A percentile compares a stretch with the other conserved stretches of the same genome.
These are phyloP conservation scores for Oryzias curvinotus DNA, from an alignment of 2,113 vertebrate species.

Conservation along the genomic window DNA sequence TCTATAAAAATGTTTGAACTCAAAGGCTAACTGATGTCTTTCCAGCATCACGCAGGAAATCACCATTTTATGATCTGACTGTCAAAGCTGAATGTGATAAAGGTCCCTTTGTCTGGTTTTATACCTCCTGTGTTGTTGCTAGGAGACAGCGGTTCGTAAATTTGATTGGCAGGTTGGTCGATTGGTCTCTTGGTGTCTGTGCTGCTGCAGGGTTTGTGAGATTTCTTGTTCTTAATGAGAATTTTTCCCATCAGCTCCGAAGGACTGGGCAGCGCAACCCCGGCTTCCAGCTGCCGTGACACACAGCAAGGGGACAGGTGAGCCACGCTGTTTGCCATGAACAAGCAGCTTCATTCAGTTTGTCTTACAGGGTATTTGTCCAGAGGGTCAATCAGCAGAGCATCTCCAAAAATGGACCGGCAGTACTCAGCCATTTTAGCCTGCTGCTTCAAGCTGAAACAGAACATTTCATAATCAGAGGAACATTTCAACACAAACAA, in stretches of 20 bases:
- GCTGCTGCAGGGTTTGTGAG: slow-evolving; percentile 89
- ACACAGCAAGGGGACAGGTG: not conserved
- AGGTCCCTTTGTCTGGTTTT: slow-evolving; percentile 41
- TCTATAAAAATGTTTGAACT: not conserved
- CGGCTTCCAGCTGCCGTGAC: slow-evolving; percentile 85
- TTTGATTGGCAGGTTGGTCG: slow-evolving; percentile 91
- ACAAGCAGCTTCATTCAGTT: not conserved
- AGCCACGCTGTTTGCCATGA: rapidly evolving
- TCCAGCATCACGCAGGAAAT: not conserved
- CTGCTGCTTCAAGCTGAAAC: slow-evolving; percentile 91
- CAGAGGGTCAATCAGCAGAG: slow-evolving; percentile 89
- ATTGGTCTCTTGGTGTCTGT: slow-evolving; percentile 89
- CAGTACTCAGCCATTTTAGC: slow-evolving; percentile 99
- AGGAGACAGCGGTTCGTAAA: slow-evolving; percentile 89
- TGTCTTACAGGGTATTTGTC: slow-evolving; percentile 92
- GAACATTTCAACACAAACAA: not conserved
- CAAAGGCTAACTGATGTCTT: slow-evolving; percentile 5
- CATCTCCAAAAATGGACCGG: slow-evolving; percentile 94
- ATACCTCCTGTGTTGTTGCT: slow-evolving; percentile 85
- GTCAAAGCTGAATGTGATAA: slow-evolving; percentile 17
- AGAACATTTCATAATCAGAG: not conserved
- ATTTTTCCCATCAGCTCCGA: slow-evolving; percentile 97
- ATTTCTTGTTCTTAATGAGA: slow-evolving; percentile 98
- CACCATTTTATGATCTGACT: slow-evolving; percentile 3
- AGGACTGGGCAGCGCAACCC: slow-evolving; percentile 92